Evolutionary conservation across 92 coral and sea anemone genomes (phyloP).

Genomic region (Epizoanthus illoricatus): DNA sequence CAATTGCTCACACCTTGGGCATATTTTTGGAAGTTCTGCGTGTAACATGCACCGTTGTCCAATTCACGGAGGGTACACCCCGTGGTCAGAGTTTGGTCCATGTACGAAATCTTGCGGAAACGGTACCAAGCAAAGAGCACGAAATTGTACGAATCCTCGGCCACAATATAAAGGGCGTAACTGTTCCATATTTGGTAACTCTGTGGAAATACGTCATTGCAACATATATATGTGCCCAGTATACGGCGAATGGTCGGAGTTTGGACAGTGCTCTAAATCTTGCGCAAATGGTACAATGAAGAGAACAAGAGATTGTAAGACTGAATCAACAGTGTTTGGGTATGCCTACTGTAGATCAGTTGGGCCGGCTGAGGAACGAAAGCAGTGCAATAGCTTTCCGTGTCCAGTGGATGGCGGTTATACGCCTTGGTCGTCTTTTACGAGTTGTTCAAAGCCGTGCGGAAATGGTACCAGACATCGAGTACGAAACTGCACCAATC

Average conservation of each 20-base stretch:
- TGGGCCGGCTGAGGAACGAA: conserved; percentile 53
- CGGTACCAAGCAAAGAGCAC: conserved; percentile 42
- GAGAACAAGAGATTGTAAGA: conserved; percentile 69
- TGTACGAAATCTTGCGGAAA: conserved; percentile 42
- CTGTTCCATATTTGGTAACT: conserved; percentile 38
- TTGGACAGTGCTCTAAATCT: conserved; percentile 64
- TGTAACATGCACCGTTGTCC: conserved; percentile 49
- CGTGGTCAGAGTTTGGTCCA: conserved; percentile 48
- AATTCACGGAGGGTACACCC: conserved; percentile 45
- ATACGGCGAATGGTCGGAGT: conserved; percentile 66
- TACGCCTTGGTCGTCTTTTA: conserved; percentile 65
- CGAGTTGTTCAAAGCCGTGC: conserved; percentile 70
- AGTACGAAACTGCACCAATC: conserved; percentile 68
- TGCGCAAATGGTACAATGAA: conserved; percentile 69
- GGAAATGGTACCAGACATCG: conserved; percentile 67
- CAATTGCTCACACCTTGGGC: conserved; percentile 63
- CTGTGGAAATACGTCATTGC: conserved; percentile 19
- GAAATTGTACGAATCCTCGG: conserved; percentile 62
- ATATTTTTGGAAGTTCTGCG: conserved; percentile 16
- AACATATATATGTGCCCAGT: conserved; percentile 59
- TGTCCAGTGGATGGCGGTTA: conserved; percentile 89
- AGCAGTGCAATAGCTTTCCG: conserved; percentile 61
- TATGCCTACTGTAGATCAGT: conserved; percentile 53
- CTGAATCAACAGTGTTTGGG: conserved; percentile 54
- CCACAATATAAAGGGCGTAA: conserved; percentile 65